Evolutionary conservation across 2,113 vertebrate genomes (phyloP).

Genomic region (Pogonocichla stellata): DNA sequence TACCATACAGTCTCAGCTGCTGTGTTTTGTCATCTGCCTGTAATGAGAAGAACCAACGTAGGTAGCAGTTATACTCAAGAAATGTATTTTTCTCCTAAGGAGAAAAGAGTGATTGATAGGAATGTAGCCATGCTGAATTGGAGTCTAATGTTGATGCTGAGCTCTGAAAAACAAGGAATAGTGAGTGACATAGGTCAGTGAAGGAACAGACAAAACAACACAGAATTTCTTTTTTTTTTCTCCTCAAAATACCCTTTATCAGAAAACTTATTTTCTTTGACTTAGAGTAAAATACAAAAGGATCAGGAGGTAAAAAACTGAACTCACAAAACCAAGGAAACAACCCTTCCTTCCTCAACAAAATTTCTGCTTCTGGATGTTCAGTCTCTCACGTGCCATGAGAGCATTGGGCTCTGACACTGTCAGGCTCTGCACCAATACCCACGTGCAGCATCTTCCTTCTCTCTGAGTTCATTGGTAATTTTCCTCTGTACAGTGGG

Average conservation of each 20-base stretch:
- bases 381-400: not conserved
- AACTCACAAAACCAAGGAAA: not conserved
- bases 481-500: not conserved
- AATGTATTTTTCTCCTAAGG: not conserved
- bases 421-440: not conserved
- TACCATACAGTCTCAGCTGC: not conserved
- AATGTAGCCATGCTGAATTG: not conserved
- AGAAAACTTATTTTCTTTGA: not conserved
- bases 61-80: not conserved
- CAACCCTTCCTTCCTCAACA: not conserved
- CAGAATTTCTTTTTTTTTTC: not conserved
- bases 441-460: not conserved
- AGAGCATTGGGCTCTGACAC: not conserved
- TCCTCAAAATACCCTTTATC: not conserved
- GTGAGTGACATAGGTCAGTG: not conserved
- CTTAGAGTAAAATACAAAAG: not conserved
- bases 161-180: not conserved
- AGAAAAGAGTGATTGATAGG: not conserved
- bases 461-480: not conserved
- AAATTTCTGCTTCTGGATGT: not conserved
- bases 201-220: not conserved
- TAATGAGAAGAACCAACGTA: not conserved
- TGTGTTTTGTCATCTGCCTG: constrained; percentile 1
- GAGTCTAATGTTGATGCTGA: not conserved
- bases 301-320: not conserved